Conservation (phyloP, 2,113 vertebrate genomes). For the Amia ocellicauda region DNA sequence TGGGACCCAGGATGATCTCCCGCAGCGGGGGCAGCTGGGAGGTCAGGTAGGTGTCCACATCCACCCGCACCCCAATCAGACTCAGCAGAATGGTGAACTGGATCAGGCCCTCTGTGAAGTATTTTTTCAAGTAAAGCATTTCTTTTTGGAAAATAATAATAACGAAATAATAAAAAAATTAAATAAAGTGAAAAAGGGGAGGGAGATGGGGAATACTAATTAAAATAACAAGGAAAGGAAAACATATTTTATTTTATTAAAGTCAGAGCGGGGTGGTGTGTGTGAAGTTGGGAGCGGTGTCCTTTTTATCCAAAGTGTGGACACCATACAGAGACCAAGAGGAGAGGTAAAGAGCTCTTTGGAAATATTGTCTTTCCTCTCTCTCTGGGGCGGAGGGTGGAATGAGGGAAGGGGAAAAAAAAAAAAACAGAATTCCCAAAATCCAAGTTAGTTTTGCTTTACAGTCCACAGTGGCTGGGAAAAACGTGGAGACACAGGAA, state of each 20-base stretch:
- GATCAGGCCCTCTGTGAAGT: slow-evolving; percentile 99
- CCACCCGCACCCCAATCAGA: slow-evolving; percentile 92
- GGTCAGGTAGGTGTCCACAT: slow-evolving; percentile 94
- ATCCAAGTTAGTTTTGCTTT: too few species aligned
- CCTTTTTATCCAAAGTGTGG: slow-evolving; percentile 30
- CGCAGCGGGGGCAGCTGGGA: slow-evolving; percentile 90
- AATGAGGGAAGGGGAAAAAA: too few species aligned
- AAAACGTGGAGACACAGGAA: too few species aligned
- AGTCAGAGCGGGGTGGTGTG: slow-evolving; percentile 24
- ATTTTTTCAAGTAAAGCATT: slow-evolving; percentile 99
- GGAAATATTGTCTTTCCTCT: too few species aligned
- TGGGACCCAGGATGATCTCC: slow-evolving; percentile 98
- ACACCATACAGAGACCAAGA: slow-evolving; percentile 31
- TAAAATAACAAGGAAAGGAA: slow-evolving; percentile 37
- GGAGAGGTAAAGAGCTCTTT: too few species aligned
- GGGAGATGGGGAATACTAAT: slow-evolving; percentile 29
- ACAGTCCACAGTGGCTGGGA: too few species aligned
- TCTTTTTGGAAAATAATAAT: slow-evolving; percentile 78
- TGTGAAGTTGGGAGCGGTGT: slow-evolving; percentile 20
- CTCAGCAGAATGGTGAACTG: slow-evolving; percentile 99
- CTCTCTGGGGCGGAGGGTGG: too few species aligned
- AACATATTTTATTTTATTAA: neutral
- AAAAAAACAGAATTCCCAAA: too few species aligned
- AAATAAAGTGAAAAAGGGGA: slow-evolving; percentile 51
- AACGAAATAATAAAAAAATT: slow-evolving; percentile 58